phyloP scores from a whole-genome alignment of 2,113 vertebrate species.

The Hydrochoerus hydrochaeris region DNA sequence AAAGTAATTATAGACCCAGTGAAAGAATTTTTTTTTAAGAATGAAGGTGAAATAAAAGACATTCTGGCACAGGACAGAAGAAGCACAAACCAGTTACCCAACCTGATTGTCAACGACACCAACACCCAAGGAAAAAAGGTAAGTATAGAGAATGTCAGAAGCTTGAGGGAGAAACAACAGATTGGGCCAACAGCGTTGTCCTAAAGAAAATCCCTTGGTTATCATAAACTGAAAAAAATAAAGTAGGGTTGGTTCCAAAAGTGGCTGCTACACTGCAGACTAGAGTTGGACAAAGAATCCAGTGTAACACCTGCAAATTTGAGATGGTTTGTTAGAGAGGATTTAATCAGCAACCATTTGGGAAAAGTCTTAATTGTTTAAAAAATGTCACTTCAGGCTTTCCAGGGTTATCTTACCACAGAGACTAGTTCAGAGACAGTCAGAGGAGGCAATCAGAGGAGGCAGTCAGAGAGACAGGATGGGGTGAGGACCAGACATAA shows the following conservation, averaged over 20 bases:
- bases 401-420: neutral
- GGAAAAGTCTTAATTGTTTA: neutral
- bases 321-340: neutral
- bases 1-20: neutral
- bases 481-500: neutral
- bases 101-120: neutral
- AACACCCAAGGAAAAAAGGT: neutral
- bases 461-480: too few relatives aligned
- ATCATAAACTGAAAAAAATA: neutral
- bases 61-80: neutral
- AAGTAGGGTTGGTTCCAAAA: neutral
- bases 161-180: neutral
- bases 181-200: neutral
- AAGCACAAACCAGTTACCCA: neutral
- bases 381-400: neutral
- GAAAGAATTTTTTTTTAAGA: neutral
- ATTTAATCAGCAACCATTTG: neutral
- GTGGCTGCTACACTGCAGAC: neutral
- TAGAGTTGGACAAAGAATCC: neutral
- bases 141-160: neutral
- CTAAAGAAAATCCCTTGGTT: neutral
- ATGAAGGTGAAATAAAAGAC: neutral
- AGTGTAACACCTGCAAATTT: neutral
- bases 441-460: accelerated
- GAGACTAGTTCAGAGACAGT: neutral